These are phyloP conservation scores for Drosophila leontia DNA, from an alignment of 1,140 invertebrate genomes.

Conservation along the genomic window DNA sequence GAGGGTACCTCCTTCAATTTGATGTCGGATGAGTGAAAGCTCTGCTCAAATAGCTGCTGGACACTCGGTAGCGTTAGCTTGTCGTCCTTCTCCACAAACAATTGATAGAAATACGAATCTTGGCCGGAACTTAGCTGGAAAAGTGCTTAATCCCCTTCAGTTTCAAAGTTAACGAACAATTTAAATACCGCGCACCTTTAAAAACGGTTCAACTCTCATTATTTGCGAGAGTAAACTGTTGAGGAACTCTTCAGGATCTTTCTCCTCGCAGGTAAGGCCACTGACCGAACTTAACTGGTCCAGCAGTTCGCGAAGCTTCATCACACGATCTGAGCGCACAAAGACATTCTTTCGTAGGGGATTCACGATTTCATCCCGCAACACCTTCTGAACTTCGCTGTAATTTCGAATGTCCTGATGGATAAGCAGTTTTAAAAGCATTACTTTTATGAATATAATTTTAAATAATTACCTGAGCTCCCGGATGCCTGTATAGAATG, in stretches of 20 bases:
- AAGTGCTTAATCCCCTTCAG: background rate
- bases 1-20: conserved; percentile 97
- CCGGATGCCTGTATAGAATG: conserved; percentile 91
- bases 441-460: too few relatives aligned
- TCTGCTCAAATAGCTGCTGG: conserved; percentile 97
- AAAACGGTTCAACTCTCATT: conserved; percentile 94
- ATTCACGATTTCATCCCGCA: conserved; percentile 98
- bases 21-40: conserved; percentile 96
- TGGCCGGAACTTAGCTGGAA: conserved; percentile 92
- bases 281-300: conserved; percentile 95
- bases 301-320: conserved; percentile 95
- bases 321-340: conserved; percentile 97
- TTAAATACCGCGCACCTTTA: conserved; percentile 86
- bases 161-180: background rate
- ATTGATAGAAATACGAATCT: conserved; percentile 96
- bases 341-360: conserved; percentile 95
- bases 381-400: conserved; percentile 93
- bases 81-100: conserved; percentile 98
- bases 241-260: conserved; percentile 99
- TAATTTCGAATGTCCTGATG: conserved; percentile 92
- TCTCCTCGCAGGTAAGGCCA: conserved; percentile 96
- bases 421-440: too few relatives aligned
- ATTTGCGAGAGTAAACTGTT: conserved; percentile 96
- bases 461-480: conserved; percentile 85
- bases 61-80: conserved; percentile 93